Evolutionary conservation across 2,797 vertebrate species (phyloP).

Genomic region (Mormyrus proboscirostris): DNA sequence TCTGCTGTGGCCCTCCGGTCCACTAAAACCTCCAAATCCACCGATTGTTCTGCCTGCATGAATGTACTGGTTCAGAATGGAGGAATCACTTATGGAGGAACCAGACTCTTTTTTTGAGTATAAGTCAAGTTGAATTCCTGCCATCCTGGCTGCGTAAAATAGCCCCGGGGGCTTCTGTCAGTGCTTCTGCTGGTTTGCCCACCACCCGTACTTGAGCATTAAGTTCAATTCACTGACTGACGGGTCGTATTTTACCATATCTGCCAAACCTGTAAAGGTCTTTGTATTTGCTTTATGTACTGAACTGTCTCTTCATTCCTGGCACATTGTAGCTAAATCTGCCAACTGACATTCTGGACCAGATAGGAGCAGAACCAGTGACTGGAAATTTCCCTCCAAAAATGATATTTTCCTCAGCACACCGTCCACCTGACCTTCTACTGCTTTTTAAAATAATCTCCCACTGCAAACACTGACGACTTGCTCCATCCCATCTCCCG

Average conservation of each 20-base stretch:
- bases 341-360: conserved; percentile 41
- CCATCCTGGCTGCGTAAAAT: background rate
- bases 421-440: conserved; percentile 50
- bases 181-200: background rate
- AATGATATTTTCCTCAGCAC: conserved; percentile 55
- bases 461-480: conserved; percentile 41
- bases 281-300: background rate
- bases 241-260: background rate
- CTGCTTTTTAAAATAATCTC: conserved; percentile 37
- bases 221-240: background rate
- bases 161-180: background rate
- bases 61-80: background rate
- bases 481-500: conserved; percentile 27
- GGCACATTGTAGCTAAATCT: conserved; percentile 34
- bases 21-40: background rate
- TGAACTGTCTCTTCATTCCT: background rate
- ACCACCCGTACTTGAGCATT: background rate
- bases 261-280: background rate
- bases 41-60: background rate
- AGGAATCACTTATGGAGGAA: background rate
- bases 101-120: background rate
- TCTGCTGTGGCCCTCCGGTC: background rate
- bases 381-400: conserved; percentile 46
- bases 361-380: conserved; percentile 28
- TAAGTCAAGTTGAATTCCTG: background rate